Base-by-base conservation (phyloP, 92 coral and sea anemone species). In the Porites rus region DNA sequence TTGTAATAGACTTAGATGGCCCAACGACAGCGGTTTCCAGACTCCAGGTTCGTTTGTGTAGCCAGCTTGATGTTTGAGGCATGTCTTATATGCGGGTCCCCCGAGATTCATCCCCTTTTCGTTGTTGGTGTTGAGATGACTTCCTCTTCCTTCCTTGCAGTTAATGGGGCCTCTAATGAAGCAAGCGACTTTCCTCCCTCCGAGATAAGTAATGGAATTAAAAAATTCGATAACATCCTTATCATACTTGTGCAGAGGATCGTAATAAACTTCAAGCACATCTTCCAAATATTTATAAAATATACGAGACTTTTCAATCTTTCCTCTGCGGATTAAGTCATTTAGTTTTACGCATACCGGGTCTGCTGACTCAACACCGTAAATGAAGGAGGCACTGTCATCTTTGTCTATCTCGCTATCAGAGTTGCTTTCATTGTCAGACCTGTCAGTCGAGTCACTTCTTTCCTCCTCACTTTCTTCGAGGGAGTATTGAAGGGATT, bases 71-170 rank as follows among this genome's bases (percentile, higher is more conserved):
- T 65, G 64, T 86, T 76, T 74, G 22, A 52, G 63, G 52, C 88
- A 74, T 52, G 88, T 84, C 24, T 62, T 53, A n/a, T 86, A 60
- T 21, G 90, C 79, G 58, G 85, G 93, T 11, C 91, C 93, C 22
- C 91, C 93, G 18, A 81, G 87, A 67, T 87, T 90, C 69, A 90
- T 80, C 76, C 72, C 62, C 74, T 60, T 74, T 65, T 86, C 84
- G 21, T 78, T 72, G 64, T 56, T 53, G 22, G 83, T 51, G 66
- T 79, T 73, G 5, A 64, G 38, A 54, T 78, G 59, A 67, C 90
- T 78, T 21, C 85, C 85, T 79, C 90, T 69, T 51, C 85, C 85
- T 67, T 86, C 72, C n/a, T 73, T 62, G 69, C 76, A 51, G 85
- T 62, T 68, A 80, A 86, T 79, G 50, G 85, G 81, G 18, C 76